Conservation (phyloP, 2,113 vertebrate genomes). For the Antechinus stuartii region DNA sequence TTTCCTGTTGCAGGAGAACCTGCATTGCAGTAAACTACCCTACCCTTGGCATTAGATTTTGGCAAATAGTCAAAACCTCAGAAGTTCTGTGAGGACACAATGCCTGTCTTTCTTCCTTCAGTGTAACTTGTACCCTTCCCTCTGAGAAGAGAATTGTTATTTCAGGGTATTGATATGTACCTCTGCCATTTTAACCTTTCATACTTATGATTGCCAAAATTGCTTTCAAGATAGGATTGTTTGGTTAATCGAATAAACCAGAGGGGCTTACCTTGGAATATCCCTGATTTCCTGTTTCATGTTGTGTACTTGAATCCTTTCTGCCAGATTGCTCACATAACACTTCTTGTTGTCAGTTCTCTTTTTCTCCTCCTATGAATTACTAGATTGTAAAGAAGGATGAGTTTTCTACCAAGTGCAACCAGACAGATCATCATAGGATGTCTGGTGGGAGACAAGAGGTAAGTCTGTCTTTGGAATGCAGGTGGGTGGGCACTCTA, state of each 20-base stretch:
- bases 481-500: neutral
- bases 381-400: conserved; percentile 94
- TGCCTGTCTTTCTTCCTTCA: neutral
- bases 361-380: neutral
- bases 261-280: neutral
- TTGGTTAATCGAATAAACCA: neutral
- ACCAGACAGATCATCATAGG: conserved; percentile 97
- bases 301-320: neutral
- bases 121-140: neutral
- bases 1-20: neutral
- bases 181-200: neutral
- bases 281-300: neutral
- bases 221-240: neutral
- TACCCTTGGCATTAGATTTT: neutral
- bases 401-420: conserved; percentile 98
- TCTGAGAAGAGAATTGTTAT: neutral
- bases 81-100: neutral
- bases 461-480: conserved; percentile 81
- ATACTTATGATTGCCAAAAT: neutral
- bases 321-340: neutral
- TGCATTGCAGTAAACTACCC: neutral
- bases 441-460: conserved; percentile 98
- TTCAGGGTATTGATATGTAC: neutral
- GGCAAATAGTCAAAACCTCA: neutral
- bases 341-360: neutral